Base-by-base conservation (phyloP, 2,113 vertebrate species). In the Megaceryle maxima region DNA sequence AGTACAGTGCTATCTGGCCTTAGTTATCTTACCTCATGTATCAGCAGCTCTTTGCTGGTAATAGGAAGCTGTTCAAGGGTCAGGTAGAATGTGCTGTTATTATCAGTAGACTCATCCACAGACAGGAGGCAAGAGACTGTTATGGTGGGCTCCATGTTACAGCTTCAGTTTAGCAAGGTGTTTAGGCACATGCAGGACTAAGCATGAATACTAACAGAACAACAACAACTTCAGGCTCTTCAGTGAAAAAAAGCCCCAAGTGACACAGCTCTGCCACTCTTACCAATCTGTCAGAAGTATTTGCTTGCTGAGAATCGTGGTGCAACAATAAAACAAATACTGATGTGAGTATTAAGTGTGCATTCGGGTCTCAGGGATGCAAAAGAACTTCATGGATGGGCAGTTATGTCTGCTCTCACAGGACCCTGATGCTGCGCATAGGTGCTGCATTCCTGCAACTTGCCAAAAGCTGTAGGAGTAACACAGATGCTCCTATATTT, bases 401-500 rank as follows among this genome's bases (percentile, higher is more conserved):
- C 85, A 88, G 43, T 68, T 64, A 48, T 10, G 1, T 64, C 80
- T 88, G 51, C 55, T 91, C 60, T 83, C 69, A 18, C 31, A 87
- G 72, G 84, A 73, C 21, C 60, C 82, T 35, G 56, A 6, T 55
- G 35, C 64, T 88, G 68, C 10, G 5, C 92, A 90, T 75, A 94
- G 75, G 94, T 93, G 94, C 85, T 83, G 55, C 10, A 5, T 56
- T 94, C 75, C 79, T 86, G 81, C 72, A 90, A 57, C 63, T 81
- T 88, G 88, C 90, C 88, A 88, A 60, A 82, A 82, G 77, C 77
- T 87, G 92, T 75, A 73, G 92, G 86, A 93, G 90, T 80, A 93
- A 81, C 92, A 86, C 86, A 95, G 88, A 88, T 93, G 90, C 81
- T 95, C 86, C 57, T 76, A 39, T 50, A 87, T 93, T 96, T 90